Evolutionary conservation across 2,888 invertebrate species (phyloP).

Genomic region (Sympetrum striolatum): DNA sequence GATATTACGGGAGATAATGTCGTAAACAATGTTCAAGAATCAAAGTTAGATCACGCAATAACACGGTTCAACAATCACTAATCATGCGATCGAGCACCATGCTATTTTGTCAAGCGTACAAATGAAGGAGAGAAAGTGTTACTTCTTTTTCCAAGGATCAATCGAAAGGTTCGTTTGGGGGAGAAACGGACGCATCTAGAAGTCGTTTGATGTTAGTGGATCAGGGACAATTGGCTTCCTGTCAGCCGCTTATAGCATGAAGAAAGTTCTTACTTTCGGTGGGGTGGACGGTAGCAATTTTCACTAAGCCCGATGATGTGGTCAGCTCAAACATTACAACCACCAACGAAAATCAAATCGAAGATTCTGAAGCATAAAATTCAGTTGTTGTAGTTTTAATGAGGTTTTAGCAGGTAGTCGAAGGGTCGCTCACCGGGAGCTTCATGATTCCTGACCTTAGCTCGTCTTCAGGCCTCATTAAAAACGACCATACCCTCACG

Average conservation of each 20-base stretch:
- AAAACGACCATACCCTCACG: too few species aligned
- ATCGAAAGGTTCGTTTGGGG: not conserved
- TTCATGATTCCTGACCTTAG: too few species aligned
- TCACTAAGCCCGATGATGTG: not conserved
- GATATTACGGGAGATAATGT: not conserved
- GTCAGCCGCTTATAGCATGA: not conserved
- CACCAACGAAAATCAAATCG: not conserved
- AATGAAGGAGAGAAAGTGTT: not conserved
- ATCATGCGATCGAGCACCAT: not conserved
- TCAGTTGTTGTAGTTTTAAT: too few species aligned
- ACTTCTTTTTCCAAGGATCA: not conserved
- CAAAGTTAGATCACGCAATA: not conserved
- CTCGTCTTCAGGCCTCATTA: too few species aligned
- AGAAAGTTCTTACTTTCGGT: not conserved
- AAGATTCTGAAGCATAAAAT: not conserved
- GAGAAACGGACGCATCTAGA: not conserved
- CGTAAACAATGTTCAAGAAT: not conserved
- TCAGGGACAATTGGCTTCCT: not conserved
- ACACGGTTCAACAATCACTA: not conserved
- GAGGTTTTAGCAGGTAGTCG: too few species aligned
- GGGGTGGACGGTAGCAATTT: not conserved
- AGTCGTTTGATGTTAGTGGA: not conserved
- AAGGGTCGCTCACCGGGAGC: too few species aligned
- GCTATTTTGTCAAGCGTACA: not conserved
- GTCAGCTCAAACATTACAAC: not conserved